Base-by-base conservation (phyloP, 2,888 invertebrate species). In the Synergus itoensis region DNA sequence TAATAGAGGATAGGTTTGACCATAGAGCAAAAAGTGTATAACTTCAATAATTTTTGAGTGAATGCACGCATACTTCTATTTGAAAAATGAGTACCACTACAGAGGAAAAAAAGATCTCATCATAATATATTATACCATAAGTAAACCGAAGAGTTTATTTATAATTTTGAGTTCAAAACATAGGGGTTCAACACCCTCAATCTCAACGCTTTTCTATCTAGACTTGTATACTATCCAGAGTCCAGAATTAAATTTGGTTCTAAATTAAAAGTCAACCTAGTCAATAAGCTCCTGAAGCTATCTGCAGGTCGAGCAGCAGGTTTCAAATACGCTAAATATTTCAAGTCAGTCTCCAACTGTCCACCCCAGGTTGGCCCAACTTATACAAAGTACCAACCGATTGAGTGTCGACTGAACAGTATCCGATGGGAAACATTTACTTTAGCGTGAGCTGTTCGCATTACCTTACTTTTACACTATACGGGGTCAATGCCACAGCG, bases 401-500 rank as follows among this genome's bases (percentile, higher is more conserved):
- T 73, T 73, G 73, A 73, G 73, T 48, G 73, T 73, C 73, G 73
- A 73, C 53, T 73, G 73, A 69, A 69, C 69, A 69, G 69, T 69
- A 69, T 69, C 69, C 69, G 69, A 69, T 69, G 69, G 69, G 48
- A 73, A 73, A 73, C 73, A 48, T 73, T 53, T 73, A 73, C 73
- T 73, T 73, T 73, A 73, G 87, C 86, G 88, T 88, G 89, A 89
- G 89, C 89, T 90, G 87, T 90, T 90, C 90, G 87, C 90, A 90
- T 89, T 90, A 90, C 89, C 87, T 89, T 89, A 90, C 89, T 89
- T 89, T 69, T 48, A 69, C 69, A 89, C 89, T 90, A 89, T 90
- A 90, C 88, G 90, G 87, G 90, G 90, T 90, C 90, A 90, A 90
- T 90, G 90, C 90, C 90, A 90, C 87, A 86, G 89, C 87, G 87